Percentiles rank a stretch among this genome's conserved stretches.
Evolutionary conservation across 2,797 vertebrate genomes (phyloP).

Genomic region (Mus minutoides): DNA sequence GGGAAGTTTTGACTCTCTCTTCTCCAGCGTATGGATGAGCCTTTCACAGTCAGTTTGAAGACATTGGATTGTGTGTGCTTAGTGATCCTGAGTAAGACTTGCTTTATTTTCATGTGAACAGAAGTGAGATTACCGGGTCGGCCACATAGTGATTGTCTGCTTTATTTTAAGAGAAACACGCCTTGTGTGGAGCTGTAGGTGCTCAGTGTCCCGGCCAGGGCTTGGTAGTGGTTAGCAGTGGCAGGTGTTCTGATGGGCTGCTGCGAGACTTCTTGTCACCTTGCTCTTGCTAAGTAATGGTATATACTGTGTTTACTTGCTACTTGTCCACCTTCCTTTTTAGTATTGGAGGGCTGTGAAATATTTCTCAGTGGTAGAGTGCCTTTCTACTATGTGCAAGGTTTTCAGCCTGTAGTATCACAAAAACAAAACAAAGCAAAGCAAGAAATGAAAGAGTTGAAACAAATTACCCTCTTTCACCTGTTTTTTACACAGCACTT

Average conservation of each 20-base stretch:
- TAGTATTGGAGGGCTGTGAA: not conserved
- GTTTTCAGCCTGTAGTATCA: not conserved
- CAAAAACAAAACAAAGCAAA: not conserved
- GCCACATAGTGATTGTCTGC: not conserved
- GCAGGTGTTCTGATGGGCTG: not conserved
- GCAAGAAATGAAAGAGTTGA: not conserved
- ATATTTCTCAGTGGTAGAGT: not conserved
- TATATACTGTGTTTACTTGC: not conserved
- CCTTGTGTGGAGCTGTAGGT: not conserved
- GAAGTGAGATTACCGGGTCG: not conserved
- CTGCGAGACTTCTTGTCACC: not conserved
- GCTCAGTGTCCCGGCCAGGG: not conserved
- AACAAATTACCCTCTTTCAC: not conserved
- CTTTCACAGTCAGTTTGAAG: not conserved
- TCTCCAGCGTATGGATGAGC: not conserved
- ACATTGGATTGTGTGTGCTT: not conserved
- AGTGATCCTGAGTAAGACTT: constrained; percentile 6
- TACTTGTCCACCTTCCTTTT: not conserved
- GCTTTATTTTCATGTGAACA: constrained; percentile 3
- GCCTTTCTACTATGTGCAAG: not conserved
- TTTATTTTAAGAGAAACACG: constrained; percentile 26
- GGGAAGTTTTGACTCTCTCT: not conserved
- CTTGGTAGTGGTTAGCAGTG: not conserved
- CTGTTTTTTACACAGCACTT: not conserved
- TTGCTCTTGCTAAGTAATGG: not conserved